A percentile compares a stretch with the other conserved stretches of the same genome.
Evolutionary conservation across 2,888 invertebrate species (phyloP).

Genomic region (Tiliacea citrago): DNA sequence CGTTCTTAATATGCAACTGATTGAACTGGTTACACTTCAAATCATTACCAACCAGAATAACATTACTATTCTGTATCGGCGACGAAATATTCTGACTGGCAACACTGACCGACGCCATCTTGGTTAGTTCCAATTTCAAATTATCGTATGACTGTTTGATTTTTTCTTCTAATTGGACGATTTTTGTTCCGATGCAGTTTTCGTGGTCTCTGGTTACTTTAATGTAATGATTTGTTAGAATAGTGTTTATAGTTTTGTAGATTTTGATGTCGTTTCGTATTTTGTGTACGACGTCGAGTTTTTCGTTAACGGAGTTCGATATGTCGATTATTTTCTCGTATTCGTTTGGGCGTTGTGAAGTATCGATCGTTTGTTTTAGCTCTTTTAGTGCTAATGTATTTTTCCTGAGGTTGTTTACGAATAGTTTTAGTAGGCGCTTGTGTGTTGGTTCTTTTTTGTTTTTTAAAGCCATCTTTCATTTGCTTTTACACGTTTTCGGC

Average conservation of each 20-base stretch:
- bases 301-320: constrained; percentile 84
- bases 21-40: constrained; percentile 79
- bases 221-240: constrained; percentile 86
- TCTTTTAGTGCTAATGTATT: constrained; percentile 84
- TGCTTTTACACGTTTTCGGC: not conserved
- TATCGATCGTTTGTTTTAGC: constrained; percentile 79
- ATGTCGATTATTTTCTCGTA: constrained; percentile 81
- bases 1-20: constrained; percentile 80
- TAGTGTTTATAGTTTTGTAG: constrained; percentile 86
- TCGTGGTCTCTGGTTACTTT: constrained; percentile 85
- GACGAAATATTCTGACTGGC: constrained; percentile 76
- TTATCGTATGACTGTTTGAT: constrained; percentile 82
- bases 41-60: constrained; percentile 82
- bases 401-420: constrained; percentile 81
- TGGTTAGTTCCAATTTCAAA: constrained; percentile 78
- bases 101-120: constrained; percentile 76
- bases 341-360: constrained; percentile 72
- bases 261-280: constrained; percentile 87
- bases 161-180: constrained; percentile 81
- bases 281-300: constrained; percentile 85
- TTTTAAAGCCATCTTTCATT: constrained; percentile 74
- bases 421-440: constrained; percentile 77
- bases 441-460: constrained; percentile 72
- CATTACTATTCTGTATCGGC: constrained; percentile 82
- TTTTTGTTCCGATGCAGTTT: constrained; percentile 80